Evolutionary conservation across 2,113 vertebrate genomes (phyloP), one percentile per base, ranked within the genome.

Genomic region (Micromys minutus): DNA sequence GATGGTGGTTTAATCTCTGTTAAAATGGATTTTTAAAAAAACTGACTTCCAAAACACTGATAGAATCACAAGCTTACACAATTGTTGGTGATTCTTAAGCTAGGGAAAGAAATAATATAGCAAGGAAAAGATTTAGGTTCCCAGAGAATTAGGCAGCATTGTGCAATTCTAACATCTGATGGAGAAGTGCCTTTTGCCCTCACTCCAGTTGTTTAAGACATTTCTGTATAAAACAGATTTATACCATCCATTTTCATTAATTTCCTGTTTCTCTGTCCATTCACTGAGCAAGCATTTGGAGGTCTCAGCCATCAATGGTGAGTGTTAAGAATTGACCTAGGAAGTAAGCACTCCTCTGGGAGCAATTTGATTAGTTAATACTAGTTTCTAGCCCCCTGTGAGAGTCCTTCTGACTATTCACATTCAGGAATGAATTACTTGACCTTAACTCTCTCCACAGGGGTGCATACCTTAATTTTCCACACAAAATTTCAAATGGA

Each of bases 201-300:
- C 69, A 55, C 67, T 79, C 57, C 94, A 83, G 74, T 84, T 93
- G 63, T 97, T 97, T 90, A 92, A 96, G 75, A 96, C 90, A 94
- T 96, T 96, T 93, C 75, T 96, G 31, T 77, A 86, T 77, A 85
- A 80, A 85, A 94, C 80, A 97, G 95, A 97, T 98, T 97, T 96
- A 97, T 93, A 93, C 61, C 72, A 79, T 94, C 90, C 75, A 97
- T 97, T 97, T 97, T 93, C 87, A 87, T 93, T 90, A 85, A 97
- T 96, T 98, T 97, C 93, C 96, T 98, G 97, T 96, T 96, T 95
- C 84, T 97, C 83, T 93, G 45, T 96, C 87, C 87, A 90, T 90
- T 93, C 81, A 92, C 96, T 22, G 72, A 71, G 52, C 36, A 83
- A 93, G 87, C 63, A 72, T 95, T 95, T 95, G 89, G 85, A 95